Evolutionary conservation across 1,140 invertebrate species (phyloP), one percentile per base, ranked within the genome.

Genomic region (Cecropterus lyciades): DNA sequence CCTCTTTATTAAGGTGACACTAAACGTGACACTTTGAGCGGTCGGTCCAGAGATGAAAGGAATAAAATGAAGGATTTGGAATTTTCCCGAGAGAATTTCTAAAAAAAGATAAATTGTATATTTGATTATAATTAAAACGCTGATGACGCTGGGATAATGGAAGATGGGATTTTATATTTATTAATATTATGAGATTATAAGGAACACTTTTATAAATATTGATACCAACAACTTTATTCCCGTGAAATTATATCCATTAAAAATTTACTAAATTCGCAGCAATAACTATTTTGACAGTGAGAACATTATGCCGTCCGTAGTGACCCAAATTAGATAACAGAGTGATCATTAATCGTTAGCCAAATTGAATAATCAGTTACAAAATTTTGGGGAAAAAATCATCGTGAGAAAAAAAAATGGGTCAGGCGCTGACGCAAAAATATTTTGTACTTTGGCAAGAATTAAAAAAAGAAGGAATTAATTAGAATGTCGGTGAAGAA

Each of bases 361-460:
- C 67, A 75, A 82, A 82, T 82, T 82, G 70, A 78, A 73, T 85
- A 84, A 85, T 79, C 72, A 63, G 69, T 78, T 79, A 72, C 71
- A 72, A 67, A 70, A 79, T 67, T 76, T 77, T 65, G 17, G 63
- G 51, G 69, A 71, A 73, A 73, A 65, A 53, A 60, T 66, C 57
- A n/a, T n/a, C n/a, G n/a, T n/a, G 72, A 1, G 40, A 62, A 13
- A 62, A 40, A 30, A 60, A 75, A 70, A 70, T 80, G 72, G 79
- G 77, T 73, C 78, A 67, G 3, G 65, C 6, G 77, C 37, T 73
- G 75, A 75, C 72, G 83, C 75, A 79, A 59, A 76, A 69, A 71
- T 76, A 70, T 76, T 69, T 73, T 74, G 75, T 67, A 73, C 65
- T 77, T 77, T 70, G 68, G 67, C 74, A 79, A 72, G 62, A 76